Evolutionary conservation across 2,888 invertebrate genomes (phyloP), one percentile per base, ranked within the genome.

Genomic region (Mystacides longicornis): DNA sequence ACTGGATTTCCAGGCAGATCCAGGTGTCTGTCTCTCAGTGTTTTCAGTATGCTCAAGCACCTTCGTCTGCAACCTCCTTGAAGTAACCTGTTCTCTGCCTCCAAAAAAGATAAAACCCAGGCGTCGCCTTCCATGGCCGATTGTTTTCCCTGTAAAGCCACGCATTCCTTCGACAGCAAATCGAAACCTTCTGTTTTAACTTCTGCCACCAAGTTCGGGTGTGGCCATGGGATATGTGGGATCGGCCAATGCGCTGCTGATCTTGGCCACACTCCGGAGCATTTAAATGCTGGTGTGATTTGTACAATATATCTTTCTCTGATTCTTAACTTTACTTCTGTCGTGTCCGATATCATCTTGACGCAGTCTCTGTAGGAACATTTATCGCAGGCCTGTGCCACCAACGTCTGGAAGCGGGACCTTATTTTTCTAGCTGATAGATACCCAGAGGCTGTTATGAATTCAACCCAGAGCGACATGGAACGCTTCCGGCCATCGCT

Each of bases 381-480:
- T 72, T 94, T 95, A 72, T 95, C 94, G 69, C 93, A 89, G 1
- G 94, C 93, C 67, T 89, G 87, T 0, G 89, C 88, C 27, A 93
- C 90, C 54, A 93, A 70, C 0, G 91, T 90, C 71, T 93, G 95
- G 73, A 95, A 96, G 2, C 95, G 80, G 27, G 93, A 91, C 47
- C 95, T 82, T 64, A 95, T 96, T 75, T 95, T 95, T 43, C 95
- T 76, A 9, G 95, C 94, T 0, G 93, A 93, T 46, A 95, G 74
- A 70, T 96, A 95, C 1, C 95, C 95, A 2, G 93, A 93, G 3
- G 95, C 95, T 1, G 95, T 95, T 67, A 95, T 96, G 77, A 95
- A 96, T 74, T 96, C 95, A 47, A 96, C 95, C 95, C 95, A 96
- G 4, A 96, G 78, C 0, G 94, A 95, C 95, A 96, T 96, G 65